phyloP scores from a whole-genome alignment of 2,797 vertebrate species.

The Astyanax mexicanus region DNA sequence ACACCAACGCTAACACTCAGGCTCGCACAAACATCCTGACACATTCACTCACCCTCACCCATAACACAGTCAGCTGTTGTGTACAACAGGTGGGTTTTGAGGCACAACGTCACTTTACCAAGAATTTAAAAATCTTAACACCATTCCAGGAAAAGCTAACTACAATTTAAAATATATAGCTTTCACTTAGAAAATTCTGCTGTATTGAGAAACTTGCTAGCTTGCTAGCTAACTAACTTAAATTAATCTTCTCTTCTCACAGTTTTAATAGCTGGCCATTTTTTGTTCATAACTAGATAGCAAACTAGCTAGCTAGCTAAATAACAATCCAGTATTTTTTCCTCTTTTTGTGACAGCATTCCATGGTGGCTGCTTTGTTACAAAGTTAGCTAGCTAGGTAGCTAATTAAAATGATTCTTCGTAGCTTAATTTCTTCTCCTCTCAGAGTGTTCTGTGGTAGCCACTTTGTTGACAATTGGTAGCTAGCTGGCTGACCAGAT shows the following conservation, averaged over 20 bases:
- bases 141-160: neutral
- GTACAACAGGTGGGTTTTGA: constrained; percentile 58
- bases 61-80: constrained; percentile 57
- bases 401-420: neutral
- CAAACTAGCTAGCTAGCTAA: neutral
- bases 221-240: neutral
- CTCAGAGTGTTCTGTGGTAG: neutral
- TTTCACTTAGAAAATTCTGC: too few relatives aligned
- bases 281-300: too few relatives aligned
- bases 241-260: too few relatives aligned
- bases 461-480: neutral
- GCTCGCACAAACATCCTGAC: constrained; percentile 13
- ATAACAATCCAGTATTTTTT: neutral
- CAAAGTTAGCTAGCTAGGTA: neutral
- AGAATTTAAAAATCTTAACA: too few relatives aligned
- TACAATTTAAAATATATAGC: too few relatives aligned
- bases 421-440: neutral
- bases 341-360: neutral
- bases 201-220: too few relatives aligned
- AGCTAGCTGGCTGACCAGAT: neutral
- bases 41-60: neutral
- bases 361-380: neutral
- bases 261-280: too few relatives aligned
- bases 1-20: neutral
- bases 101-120: constrained; percentile 5